phyloP scores from a whole-genome alignment of 2,888 invertebrate species.

The Dicroscelio sp. region DNA sequence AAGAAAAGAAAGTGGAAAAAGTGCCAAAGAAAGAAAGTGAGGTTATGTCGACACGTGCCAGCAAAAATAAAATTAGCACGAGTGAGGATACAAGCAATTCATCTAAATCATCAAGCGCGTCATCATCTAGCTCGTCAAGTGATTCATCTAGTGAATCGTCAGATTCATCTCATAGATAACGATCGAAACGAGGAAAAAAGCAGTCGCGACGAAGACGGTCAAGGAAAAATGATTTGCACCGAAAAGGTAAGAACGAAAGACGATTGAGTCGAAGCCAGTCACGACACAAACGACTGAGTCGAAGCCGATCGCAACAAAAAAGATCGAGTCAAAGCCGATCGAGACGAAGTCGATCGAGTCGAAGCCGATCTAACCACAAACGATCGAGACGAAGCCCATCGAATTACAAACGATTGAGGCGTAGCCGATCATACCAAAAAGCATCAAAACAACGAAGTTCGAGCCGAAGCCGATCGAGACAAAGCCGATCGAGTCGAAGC shows the following conservation, averaged over 20 bases:
- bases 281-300: not conserved
- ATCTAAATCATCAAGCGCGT: too few species aligned
- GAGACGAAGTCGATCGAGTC: not conserved
- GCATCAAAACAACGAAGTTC: not conserved
- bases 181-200: too few species aligned
- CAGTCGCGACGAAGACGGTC: not conserved
- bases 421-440: not conserved
- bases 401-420: not conserved
- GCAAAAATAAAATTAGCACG: too few species aligned
- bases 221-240: not conserved
- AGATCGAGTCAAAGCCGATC: conserved; percentile 10
- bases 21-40: too few species aligned
- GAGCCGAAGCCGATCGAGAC: not conserved
- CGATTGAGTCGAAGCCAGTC: conserved; percentile 3
- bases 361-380: not conserved
- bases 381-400: not conserved
- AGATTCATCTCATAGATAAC: too few species aligned
- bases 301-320: not conserved
- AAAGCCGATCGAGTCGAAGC: not conserved
- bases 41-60: too few species aligned
- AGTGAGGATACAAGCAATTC: too few species aligned
- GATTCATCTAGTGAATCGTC: too few species aligned
- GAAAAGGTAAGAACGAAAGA: not conserved
- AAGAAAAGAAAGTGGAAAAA: too few species aligned
- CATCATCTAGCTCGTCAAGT: too few species aligned